Percentiles rank a stretch among this genome's conserved stretches.
These are phyloP conservation scores for Taenioides sp. DNA, from an alignment of 2,797 vertebrate species.

Conservation along the genomic window DNA sequence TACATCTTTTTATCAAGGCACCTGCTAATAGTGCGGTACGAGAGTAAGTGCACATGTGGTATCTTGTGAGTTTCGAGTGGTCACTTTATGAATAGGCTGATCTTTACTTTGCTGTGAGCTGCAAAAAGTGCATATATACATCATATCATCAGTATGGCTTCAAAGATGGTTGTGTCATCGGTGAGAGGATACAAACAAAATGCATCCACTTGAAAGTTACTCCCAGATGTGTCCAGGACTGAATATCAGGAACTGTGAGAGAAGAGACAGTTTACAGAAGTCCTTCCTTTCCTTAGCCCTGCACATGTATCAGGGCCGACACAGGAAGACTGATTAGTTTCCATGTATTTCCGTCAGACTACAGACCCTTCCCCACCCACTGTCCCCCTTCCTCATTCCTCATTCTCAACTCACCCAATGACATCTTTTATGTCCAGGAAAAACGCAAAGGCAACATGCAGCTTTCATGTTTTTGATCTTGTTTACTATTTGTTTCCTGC, in stretches of 20 bases:
- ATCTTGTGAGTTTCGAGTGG: not conserved
- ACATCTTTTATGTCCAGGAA: conserved; percentile 15
- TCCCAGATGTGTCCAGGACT: conserved; percentile 8
- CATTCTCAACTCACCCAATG: conserved; percentile 10
- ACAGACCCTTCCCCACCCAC: conserved; percentile 41
- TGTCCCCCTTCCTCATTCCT: conserved; percentile 44
- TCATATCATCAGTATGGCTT: not conserved
- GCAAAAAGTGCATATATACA: conserved; percentile 2
- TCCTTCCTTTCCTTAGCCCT: conserved; percentile 66
- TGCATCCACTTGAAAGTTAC: conserved; percentile 1
- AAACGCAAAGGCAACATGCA: conserved; percentile 22
- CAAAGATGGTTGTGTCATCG: not conserved
- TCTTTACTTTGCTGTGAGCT: not conserved
- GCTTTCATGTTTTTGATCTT: conserved; percentile 37
- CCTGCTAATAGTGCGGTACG: not conserved
- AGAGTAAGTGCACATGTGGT: no score
- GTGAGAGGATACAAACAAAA: not conserved
- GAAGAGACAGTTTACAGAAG: conserved; percentile 63
- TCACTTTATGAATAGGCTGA: not conserved
- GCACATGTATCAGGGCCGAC: conserved; percentile 51
- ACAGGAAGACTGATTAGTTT: conserved; percentile 78
- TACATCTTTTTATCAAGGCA: not conserved
- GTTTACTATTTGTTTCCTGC: not conserved
- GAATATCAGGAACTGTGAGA: conserved; percentile 57
- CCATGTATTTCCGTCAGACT: conserved; percentile 47